phyloP scores from a whole-genome alignment of 2,797 vertebrate genomes.

The Rhincodon typus region DNA sequence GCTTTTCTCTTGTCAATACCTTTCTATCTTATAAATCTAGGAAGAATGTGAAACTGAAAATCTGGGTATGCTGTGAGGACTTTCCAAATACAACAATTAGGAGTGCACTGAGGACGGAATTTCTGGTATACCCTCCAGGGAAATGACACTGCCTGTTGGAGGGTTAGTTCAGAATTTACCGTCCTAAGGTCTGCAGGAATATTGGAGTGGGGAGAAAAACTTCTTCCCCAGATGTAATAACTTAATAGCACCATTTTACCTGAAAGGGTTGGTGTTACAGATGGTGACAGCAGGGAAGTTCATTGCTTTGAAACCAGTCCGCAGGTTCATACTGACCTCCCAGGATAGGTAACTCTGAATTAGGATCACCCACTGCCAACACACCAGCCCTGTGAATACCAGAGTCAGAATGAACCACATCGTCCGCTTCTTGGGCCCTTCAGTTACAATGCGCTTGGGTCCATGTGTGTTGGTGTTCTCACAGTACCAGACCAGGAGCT shows the following conservation, averaged over 20 bases:
- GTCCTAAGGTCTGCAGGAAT: not conserved
- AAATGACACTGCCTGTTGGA: not conserved
- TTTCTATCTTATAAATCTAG: not conserved
- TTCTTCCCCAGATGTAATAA: not conserved
- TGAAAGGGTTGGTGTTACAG: conserved; percentile 67
- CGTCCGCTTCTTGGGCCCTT: conserved; percentile 68
- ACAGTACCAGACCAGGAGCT: conserved; percentile 71
- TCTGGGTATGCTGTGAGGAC: not conserved
- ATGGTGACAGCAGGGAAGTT: conserved; percentile 65
- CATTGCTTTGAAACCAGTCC: conserved; percentile 65
- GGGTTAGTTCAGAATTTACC: not conserved
- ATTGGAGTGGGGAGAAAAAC: not conserved
- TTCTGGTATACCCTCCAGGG: not conserved
- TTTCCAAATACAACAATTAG: not conserved
- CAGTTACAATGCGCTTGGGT: conserved; percentile 66
- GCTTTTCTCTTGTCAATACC: not conserved
- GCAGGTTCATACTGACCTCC: conserved; percentile 59
- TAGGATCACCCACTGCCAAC: conserved; percentile 67
- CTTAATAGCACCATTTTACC: conserved; percentile 48
- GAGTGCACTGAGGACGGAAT: not conserved
- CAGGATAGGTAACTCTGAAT: conserved; percentile 64
- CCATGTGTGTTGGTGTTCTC: conserved; percentile 72
- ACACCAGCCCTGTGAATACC: conserved; percentile 60
- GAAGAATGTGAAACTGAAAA: not conserved
- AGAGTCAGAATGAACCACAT: conserved; percentile 64